Conservation (phyloP, 2,113 vertebrate genomes). For the Oenanthe melanoleuca region DNA sequence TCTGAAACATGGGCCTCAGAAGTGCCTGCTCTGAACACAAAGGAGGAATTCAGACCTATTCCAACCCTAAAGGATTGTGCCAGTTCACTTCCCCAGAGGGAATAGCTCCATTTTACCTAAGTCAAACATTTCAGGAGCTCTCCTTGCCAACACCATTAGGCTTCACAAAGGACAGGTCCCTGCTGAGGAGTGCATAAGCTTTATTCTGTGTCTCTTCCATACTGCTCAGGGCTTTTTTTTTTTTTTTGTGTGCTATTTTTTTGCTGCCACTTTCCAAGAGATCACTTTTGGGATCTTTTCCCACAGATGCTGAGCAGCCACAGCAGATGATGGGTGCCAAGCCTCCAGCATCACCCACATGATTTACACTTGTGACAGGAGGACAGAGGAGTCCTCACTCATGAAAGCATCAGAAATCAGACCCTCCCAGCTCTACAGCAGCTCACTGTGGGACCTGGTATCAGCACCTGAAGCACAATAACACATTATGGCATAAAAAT, state of each 20-base stretch:
- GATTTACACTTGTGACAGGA: background rate
- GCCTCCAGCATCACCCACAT: background rate
- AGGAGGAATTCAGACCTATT: conserved; percentile 12
- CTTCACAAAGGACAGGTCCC: background rate
- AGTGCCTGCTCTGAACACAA: conserved; percentile 29
- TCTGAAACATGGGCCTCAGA: background rate
- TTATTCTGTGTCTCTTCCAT: background rate
- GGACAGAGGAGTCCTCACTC: background rate
- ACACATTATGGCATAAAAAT: background rate
- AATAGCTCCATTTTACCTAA: background rate
- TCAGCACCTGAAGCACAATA: background rate
- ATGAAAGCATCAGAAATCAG: background rate
- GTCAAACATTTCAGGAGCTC: background rate
- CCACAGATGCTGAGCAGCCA: background rate
- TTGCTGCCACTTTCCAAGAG: background rate
- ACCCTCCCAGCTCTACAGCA: background rate
- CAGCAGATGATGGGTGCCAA: background rate
- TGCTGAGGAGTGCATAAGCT: background rate
- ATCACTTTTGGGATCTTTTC: background rate
- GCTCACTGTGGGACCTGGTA: background rate
- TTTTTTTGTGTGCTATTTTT: background rate
- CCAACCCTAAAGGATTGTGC: background rate
- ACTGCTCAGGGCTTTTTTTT: background rate
- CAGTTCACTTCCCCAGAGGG: background rate
- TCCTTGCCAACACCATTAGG: background rate